Conservation (phyloP, 2,113 vertebrate genomes). For the Rhabdomys dilectus region DNA sequence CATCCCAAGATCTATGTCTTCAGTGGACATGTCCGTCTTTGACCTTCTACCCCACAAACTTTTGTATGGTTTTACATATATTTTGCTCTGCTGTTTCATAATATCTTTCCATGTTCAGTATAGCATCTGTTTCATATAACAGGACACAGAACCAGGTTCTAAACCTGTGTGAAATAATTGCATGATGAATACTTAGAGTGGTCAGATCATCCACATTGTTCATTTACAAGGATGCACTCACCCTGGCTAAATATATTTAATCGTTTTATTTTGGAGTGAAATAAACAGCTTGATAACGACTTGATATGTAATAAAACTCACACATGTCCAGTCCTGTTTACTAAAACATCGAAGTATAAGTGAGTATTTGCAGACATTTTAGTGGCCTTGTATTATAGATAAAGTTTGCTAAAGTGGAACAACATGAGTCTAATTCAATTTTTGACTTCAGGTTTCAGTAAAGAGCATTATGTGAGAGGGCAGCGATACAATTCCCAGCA, state of each 20-base stretch:
- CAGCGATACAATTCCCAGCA: slow-evolving; percentile 65
- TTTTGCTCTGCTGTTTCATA: neutral
- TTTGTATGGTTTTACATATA: neutral
- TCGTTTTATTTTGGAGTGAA: slow-evolving; percentile 44
- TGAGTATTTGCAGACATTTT: slow-evolving; percentile 65
- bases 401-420: slow-evolving; percentile 76
- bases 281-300: slow-evolving; percentile 37
- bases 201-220: neutral
- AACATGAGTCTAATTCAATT: slow-evolving; percentile 70
- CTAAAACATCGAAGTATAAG: slow-evolving; percentile 71
- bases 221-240: neutral
- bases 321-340: slow-evolving; percentile 56
- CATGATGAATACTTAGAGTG: neutral
- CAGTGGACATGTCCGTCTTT: neutral
- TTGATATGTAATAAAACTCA: slow-evolving; percentile 66
- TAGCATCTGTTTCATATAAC: neutral
- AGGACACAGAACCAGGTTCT: neutral
- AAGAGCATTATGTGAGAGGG: slow-evolving; percentile 64
- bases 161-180: slow-evolving; percentile 26
- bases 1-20: neutral
- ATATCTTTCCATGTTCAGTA: neutral
- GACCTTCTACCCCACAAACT: neutral
- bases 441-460: slow-evolving; percentile 74
- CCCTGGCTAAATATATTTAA: slow-evolving; percentile 22
- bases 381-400: slow-evolving; percentile 66